Percentiles rank a stretch among this genome's conserved stretches.
phyloP scores from a whole-genome alignment of 35 echinoderm and acorn worm species.

The Ophioderma brevispina region DNA sequence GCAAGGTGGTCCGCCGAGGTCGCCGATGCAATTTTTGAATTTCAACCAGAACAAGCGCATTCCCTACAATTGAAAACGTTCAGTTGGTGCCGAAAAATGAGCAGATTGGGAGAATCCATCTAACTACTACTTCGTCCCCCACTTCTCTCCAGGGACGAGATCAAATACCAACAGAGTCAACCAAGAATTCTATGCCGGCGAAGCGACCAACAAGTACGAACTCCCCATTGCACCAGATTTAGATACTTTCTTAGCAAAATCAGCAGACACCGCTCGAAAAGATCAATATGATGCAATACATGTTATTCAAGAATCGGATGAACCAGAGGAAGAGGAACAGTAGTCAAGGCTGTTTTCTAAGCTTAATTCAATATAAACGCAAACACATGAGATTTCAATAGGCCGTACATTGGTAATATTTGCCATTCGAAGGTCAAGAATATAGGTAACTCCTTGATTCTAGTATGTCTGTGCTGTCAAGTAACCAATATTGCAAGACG shows the following conservation, averaged over 20 bases:
- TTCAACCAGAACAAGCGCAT: background rate
- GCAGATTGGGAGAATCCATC: constrained; percentile 66
- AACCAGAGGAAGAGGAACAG: too few relatives aligned
- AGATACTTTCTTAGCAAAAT: background rate
- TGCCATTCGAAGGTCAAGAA: too few relatives aligned
- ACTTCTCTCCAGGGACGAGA: constrained; percentile 68
- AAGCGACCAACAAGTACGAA: constrained; percentile 34
- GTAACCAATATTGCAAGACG: too few relatives aligned
- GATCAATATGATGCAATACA: too few relatives aligned
- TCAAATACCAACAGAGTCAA: constrained; percentile 53
- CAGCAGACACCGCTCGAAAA: background rate
- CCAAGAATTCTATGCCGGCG: constrained; percentile 86
- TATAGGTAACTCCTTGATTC: too few relatives aligned
- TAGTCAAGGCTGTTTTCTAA: too few relatives aligned
- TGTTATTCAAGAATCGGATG: too few relatives aligned
- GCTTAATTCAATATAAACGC: too few relatives aligned
- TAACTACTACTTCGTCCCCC: too few relatives aligned
- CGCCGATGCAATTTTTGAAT: background rate
- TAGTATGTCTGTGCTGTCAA: too few relatives aligned
- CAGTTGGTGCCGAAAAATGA: constrained; percentile 56
- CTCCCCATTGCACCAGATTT: constrained; percentile 61
- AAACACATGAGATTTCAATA: too few relatives aligned
- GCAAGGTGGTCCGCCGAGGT: constrained; percentile 14
- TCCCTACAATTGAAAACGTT: constrained; percentile 45
- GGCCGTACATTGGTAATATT: too few relatives aligned